These are phyloP conservation scores for Abrostola tripartita DNA, from an alignment of 2,888 invertebrate genomes.

Conservation along the genomic window DNA sequence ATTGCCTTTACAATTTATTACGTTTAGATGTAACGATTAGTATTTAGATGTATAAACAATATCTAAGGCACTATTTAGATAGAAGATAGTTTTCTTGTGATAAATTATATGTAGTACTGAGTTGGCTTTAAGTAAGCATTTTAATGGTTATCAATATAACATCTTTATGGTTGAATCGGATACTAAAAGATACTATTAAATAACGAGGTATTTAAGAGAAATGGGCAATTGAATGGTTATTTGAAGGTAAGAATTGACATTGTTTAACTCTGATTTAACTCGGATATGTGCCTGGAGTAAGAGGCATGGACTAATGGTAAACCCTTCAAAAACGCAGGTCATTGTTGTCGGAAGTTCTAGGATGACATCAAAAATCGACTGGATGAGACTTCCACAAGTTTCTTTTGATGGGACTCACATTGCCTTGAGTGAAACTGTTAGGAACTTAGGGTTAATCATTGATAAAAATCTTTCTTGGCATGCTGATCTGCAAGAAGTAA, in stretches of 20 bases:
- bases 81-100: conserved; percentile 30
- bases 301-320: too few species aligned
- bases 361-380: too few species aligned
- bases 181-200: conserved; percentile 4
- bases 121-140: conserved; percentile 21
- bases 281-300: too few species aligned
- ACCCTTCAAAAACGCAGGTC: too few species aligned
- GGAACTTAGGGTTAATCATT: too few species aligned
- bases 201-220: neutral
- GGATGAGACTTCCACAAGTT: too few species aligned
- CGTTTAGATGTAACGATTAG: conserved; percentile 44
- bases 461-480: too few species aligned
- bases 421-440: too few species aligned
- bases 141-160: conserved; percentile 15
- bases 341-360: too few species aligned
- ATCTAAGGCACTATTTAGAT: conserved; percentile 30
- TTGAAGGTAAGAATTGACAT: neutral
- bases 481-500: too few species aligned
- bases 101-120: conserved; percentile 18
- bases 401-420: too few species aligned
- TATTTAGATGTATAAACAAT: conserved; percentile 47
- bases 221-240: neutral
- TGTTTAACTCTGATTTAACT: neutral
- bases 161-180: conserved; percentile 21
- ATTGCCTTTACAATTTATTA: conserved; percentile 50